These are phyloP conservation scores for Neosilurus hyrtlii DNA, from an alignment of 2,797 vertebrate species.

Conservation along the genomic window DNA sequence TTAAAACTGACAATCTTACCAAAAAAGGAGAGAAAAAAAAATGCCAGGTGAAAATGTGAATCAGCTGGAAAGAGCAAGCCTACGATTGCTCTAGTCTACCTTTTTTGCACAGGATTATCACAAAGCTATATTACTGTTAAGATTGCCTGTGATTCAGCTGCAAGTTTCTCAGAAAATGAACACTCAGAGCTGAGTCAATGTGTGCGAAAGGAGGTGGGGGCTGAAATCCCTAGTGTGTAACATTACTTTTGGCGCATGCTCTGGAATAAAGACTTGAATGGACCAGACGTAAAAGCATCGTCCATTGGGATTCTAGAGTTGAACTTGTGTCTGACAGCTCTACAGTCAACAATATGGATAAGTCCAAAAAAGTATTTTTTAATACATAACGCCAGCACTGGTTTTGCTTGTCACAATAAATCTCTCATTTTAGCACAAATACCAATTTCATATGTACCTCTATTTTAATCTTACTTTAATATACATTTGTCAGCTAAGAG, in stretches of 20 bases:
- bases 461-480: not conserved
- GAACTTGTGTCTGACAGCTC: conserved; percentile 15
- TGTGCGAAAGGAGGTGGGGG: conserved; percentile 13
- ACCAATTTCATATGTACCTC: not conserved
- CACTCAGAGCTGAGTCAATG: conserved; percentile 48
- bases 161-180: conserved; percentile 45
- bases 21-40: not conserved
- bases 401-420: not conserved
- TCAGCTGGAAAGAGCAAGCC: conserved; percentile 13
- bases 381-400: not conserved
- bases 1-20: not conserved
- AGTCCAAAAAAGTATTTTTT: conserved; percentile 31
- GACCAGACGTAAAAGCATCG: conserved; percentile 23
- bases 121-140: not conserved
- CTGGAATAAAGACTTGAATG: conserved; percentile 24
- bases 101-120: conserved; percentile 15
- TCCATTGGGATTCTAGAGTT: conserved; percentile 20
- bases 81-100: not conserved
- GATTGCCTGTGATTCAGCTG: conserved; percentile 32
- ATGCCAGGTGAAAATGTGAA: conserved; percentile 21
- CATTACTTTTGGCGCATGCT: conserved; percentile 24
- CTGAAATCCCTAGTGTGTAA: conserved; percentile 34
- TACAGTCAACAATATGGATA: conserved; percentile 43
- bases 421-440: not conserved
- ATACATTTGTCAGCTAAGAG: not conserved